These are phyloP conservation scores for Thysanoteuthis rhombus DNA, from an alignment of 2,888 invertebrate species.

Conservation along the genomic window DNA sequence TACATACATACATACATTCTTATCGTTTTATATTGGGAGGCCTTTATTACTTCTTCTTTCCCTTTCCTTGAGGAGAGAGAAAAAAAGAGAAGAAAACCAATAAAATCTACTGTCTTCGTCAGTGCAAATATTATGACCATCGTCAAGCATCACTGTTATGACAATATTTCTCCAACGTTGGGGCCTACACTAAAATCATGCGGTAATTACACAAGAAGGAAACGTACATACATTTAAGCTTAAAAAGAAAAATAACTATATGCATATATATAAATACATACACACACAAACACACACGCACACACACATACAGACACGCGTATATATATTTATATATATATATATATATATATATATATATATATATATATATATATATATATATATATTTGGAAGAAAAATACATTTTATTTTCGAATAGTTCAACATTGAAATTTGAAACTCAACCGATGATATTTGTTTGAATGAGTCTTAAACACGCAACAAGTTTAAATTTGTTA, in stretches of 20 bases:
- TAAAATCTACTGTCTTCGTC: background rate
- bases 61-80: background rate
- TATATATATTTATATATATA: background rate
- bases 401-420: no score
- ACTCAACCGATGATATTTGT: no score
- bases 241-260: background rate
- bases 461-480: no score
- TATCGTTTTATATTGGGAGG: background rate
- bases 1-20: background rate
- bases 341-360: no score
- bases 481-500: no score
- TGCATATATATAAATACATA: background rate
- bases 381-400: no score
- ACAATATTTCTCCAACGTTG: background rate
- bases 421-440: no score
- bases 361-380: no score
- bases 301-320: no score
- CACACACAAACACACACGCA: background rate
- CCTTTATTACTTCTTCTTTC: background rate
- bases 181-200: background rate
- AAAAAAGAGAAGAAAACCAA: background rate
- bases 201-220: background rate
- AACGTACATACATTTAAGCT: background rate
- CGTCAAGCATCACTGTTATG: background rate
- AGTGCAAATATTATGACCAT: background rate